Evolutionary conservation across 2,113 vertebrate species (phyloP).

Genomic region (Melanocharis versteri): DNA sequence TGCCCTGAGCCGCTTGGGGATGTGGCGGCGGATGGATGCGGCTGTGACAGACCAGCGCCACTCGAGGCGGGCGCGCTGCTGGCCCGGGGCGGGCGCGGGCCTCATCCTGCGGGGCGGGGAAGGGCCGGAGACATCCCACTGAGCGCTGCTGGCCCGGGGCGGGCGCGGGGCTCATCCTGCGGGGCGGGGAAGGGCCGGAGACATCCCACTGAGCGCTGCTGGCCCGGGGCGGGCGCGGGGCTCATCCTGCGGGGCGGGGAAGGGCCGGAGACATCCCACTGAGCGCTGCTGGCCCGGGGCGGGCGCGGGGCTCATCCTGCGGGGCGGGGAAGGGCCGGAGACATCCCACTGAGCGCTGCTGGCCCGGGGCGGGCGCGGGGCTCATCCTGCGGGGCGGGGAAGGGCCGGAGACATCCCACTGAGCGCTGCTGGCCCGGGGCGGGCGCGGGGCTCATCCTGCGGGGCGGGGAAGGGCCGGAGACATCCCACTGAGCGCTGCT

Average conservation of each 20-base stretch:
- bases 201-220: too few relatives aligned
- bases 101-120: not conserved
- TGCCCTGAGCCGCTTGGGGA: accelerated
- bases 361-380: not conserved
- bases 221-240: not conserved
- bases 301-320: not conserved
- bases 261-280: too few relatives aligned
- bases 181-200: too few relatives aligned
- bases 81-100: not conserved
- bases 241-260: not conserved
- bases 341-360: too few relatives aligned
- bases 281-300: not conserved
- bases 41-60: accelerated
- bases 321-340: too few relatives aligned
- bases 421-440: not conserved
- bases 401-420: too few relatives aligned
- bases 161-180: not conserved
- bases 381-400: not conserved
- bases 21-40: accelerated
- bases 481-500: too few relatives aligned
- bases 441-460: not conserved
- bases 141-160: not conserved
- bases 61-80: accelerated
- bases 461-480: too few relatives aligned
- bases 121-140: too few relatives aligned